phyloP scores from a whole-genome alignment of 1,140 invertebrate genomes.

The Holcopasites calliopsidis region DNA sequence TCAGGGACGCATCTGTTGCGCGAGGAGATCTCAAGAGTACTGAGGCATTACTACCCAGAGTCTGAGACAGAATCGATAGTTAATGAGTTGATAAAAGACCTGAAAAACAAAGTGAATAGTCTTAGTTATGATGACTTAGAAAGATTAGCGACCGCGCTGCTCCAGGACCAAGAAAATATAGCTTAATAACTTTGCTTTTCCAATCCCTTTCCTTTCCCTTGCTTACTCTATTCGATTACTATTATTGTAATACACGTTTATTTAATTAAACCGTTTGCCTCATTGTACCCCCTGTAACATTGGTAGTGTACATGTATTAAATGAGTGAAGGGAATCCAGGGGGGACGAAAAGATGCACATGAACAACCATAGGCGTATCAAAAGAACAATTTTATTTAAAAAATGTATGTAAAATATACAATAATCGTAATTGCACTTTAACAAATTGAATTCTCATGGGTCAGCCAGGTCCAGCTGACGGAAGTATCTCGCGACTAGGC shows the following conservation, averaged over 20 bases:
- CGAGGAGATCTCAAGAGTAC: slow-evolving; percentile 73
- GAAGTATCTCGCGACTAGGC: slow-evolving; percentile 83
- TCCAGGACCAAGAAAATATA: slow-evolving; percentile 76
- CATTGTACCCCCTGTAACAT: slow-evolving; percentile 29
- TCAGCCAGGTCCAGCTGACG: slow-evolving; percentile 83
- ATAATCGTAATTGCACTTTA: slow-evolving; percentile 39
- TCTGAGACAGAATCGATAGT: slow-evolving; percentile 75
- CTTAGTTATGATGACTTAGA: slow-evolving; percentile 78
- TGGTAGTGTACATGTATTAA: background rate
- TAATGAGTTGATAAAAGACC: slow-evolving; percentile 74
- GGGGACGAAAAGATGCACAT: background rate
- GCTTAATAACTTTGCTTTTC: slow-evolving; percentile 55
- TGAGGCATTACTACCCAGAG: slow-evolving; percentile 75
- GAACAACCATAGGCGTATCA: background rate
- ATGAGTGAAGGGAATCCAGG: background rate
- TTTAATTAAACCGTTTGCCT: slow-evolving; percentile 61
- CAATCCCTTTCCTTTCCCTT: slow-evolving; percentile 16
- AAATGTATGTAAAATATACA: slow-evolving; percentile 18
- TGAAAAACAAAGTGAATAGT: slow-evolving; percentile 75
- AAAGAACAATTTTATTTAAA: slow-evolving; percentile 51
- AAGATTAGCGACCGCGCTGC: slow-evolving; percentile 76
- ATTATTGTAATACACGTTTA: slow-evolving; percentile 62
- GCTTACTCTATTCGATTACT: slow-evolving; percentile 53
- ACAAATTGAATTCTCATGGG: slow-evolving; percentile 41
- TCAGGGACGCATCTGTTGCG: slow-evolving; percentile 66